Base-by-base conservation (phyloP, 1,140 invertebrate species). In the Ruditapes philippinarum region DNA sequence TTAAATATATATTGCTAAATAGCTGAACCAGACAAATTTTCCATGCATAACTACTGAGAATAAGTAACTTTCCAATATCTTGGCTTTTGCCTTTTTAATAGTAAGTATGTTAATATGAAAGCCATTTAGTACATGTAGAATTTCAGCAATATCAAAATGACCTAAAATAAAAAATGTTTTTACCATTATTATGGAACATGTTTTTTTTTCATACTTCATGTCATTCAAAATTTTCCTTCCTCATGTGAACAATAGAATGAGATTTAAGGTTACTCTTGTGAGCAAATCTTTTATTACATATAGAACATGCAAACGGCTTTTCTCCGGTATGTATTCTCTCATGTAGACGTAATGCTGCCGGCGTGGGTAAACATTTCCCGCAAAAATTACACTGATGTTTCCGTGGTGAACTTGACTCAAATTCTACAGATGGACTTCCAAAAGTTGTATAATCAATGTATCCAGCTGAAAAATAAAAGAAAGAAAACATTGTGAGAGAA, bases 311-410 rank as follows among this genome's bases (percentile, higher is more conserved):
- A 38, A 70, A 84, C 0, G 81, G 81, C 28, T 49, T 70, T n/a
- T 84, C 81, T 36, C 81, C 81, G 17, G 81, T 84, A 54, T 84
- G 81, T 9, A 25, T 84, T 25, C 81, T 68, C 38, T 84, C 81
- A 25, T 84, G 81, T 22, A 84, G 3, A n/a, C 36, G 14, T 19
- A 84, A 36, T 17, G 25, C 65, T 11, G n/a, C 14, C 3, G 14
- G 28, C 1, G 40, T 42, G 1, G 40, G 33, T 33, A 51, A n/a
- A 68, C 5, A 25, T 33, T 70, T 84, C 28, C 31, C 31, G n/a
- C 81, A 84, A 60, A 38, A 84, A n/a, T 68, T 45, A 54, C 81
- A 84, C 62, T 36, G 57, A 62, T 62, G 57, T 28, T 62, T 25
- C n/a, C 28, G 25, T 28, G 57, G 7, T 28, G 25, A 28, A 19